Evolutionary conservation across 2,797 vertebrate genomes (phyloP).

Genomic region (Pampus argenteus): DNA sequence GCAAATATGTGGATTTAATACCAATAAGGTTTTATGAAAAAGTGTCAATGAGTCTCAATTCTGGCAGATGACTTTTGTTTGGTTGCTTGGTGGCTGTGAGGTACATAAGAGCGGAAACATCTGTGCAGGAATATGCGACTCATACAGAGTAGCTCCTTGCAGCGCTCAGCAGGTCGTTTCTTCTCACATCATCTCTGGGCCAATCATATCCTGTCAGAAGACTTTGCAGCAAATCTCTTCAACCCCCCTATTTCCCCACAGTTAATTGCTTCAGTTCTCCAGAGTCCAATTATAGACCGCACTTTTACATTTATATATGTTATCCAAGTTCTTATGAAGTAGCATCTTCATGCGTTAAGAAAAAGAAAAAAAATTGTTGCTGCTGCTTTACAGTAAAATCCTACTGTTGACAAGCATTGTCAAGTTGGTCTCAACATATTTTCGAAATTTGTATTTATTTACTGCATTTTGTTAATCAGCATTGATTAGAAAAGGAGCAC

Average conservation of each 20-base stretch:
- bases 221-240: slow-evolving; percentile 50
- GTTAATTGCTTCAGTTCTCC: slow-evolving; percentile 56
- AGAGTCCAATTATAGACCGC: slow-evolving; percentile 64
- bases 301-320: no score
- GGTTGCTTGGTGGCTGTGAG: slow-evolving; percentile 19
- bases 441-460: no score
- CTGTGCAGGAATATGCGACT: slow-evolving; percentile 33
- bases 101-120: slow-evolving; percentile 37
- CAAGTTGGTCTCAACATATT: no score
- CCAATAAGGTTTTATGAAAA: slow-evolving; percentile 11
- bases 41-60: slow-evolving; percentile 3
- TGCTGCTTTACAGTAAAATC: no score
- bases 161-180: slow-evolving; percentile 45
- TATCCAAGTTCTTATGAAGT: no score
- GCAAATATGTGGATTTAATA: slow-evolving; percentile 16
- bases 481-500: no score
- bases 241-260: slow-evolving; percentile 10
- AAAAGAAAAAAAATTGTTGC: no score
- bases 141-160: slow-evolving; percentile 44
- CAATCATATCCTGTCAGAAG: slow-evolving; percentile 55
- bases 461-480: no score
- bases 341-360: neutral
- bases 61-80: slow-evolving; percentile 15
- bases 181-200: slow-evolving; percentile 41
- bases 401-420: no score